phyloP scores from a whole-genome alignment of 2,797 vertebrate genomes.

The Diglossa cyanea region DNA sequence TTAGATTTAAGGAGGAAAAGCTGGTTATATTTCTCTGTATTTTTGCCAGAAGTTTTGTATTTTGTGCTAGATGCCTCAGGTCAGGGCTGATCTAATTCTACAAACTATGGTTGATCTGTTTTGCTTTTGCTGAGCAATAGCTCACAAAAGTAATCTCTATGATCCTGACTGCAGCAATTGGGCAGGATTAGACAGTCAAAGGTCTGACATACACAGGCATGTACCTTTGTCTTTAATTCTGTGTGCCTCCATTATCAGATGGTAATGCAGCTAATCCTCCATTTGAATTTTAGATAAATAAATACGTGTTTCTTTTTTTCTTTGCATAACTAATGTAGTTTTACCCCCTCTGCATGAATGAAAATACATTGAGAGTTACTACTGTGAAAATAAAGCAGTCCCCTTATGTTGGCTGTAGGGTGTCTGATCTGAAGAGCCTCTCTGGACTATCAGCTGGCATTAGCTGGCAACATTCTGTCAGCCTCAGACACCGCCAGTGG shows the following conservation, averaged over 20 bases:
- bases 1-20: conserved; percentile 43
- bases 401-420: neutral
- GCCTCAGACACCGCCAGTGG: neutral
- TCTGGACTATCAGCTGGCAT: neutral
- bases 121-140: conserved; percentile 51
- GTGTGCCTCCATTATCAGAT: neutral
- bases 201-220: neutral
- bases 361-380: neutral
- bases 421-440: neutral
- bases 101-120: conserved; percentile 35
- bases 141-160: conserved; percentile 34
- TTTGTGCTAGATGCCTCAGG: neutral
- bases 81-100: conserved; percentile 32
- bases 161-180: conserved; percentile 34
- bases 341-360: neutral
- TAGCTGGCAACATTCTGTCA: neutral
- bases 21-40: conserved; percentile 13
- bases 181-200: conserved; percentile 47
- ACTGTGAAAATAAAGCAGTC: neutral
- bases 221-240: conserved; percentile 31
- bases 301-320: neutral
- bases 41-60: conserved; percentile 25
- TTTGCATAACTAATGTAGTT: neutral
- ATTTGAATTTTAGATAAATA: neutral
- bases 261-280: neutral